These are phyloP conservation scores for Polyommatus icarus DNA, from an alignment of 2,888 invertebrate genomes.

Conservation along the genomic window DNA sequence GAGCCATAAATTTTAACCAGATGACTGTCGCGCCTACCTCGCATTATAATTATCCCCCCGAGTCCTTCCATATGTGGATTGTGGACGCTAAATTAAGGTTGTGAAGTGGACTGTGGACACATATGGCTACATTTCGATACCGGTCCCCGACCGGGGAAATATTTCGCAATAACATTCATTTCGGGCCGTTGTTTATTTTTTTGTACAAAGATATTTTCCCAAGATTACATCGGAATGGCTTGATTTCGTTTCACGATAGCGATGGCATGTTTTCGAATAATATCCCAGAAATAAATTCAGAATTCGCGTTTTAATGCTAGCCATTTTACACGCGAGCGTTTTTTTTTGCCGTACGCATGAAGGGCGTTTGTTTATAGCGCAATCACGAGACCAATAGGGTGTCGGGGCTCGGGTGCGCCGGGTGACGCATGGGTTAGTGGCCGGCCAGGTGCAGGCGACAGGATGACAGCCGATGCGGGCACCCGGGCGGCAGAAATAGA, in stretches of 20 bases:
- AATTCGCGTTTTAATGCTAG: slow-evolving; percentile 22
- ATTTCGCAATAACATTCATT: slow-evolving; percentile 23
- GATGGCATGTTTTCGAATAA: slow-evolving; percentile 22
- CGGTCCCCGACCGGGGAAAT: slow-evolving; percentile 20
- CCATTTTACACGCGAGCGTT: slow-evolving; percentile 20
- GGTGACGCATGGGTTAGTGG: slow-evolving; percentile 57
- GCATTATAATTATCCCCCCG: slow-evolving; percentile 57
- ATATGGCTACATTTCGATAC: slow-evolving; percentile 27
- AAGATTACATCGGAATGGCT: slow-evolving; percentile 8
- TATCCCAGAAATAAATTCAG: slow-evolving; percentile 22
- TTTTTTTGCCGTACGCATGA: slow-evolving; percentile 31
- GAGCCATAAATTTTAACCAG: slow-evolving; percentile 56
- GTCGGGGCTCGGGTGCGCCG: slow-evolving; percentile 24
- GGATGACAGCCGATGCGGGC: slow-evolving; percentile 44
- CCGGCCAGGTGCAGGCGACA: slow-evolving; percentile 59
- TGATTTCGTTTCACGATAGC: slow-evolving; percentile 21
- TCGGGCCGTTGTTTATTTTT: slow-evolving; percentile 17
- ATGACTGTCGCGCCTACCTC: slow-evolving; percentile 60
- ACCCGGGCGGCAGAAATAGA: slow-evolving; percentile 44
- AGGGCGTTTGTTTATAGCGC: slow-evolving; percentile 34
- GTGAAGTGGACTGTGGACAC: slow-evolving; percentile 38
- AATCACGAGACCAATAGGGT: slow-evolving; percentile 54
- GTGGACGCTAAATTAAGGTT: slow-evolving; percentile 51
- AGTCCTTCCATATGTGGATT: slow-evolving; percentile 53
- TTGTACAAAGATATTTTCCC: slow-evolving; percentile 11